phyloP scores from a whole-genome alignment of 2,113 vertebrate species.

The Trematomus loennbergii region DNA sequence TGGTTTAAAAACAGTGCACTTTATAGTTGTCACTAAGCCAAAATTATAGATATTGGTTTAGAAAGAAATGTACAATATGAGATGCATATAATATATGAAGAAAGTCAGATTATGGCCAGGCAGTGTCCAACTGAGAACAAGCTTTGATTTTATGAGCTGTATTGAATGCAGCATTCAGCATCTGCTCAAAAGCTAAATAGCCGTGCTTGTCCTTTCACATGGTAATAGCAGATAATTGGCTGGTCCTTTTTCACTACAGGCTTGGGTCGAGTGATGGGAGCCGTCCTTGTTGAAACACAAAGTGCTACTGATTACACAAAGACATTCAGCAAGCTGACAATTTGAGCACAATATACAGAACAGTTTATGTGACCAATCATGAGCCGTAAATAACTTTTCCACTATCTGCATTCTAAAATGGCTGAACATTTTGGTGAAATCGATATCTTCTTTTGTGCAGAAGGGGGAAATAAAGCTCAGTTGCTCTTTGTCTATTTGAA shows the following conservation, averaged over 20 bases:
- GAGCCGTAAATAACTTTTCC: neutral
- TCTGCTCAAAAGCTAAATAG: conserved; percentile 5
- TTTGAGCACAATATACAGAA: neutral
- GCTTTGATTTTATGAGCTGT: conserved; percentile 32
- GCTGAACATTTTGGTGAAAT: neutral
- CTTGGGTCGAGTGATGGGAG: conserved; percentile 15
- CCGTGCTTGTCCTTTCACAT: conserved; percentile 40
- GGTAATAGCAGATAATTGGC: conserved; percentile 19
- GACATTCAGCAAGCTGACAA: neutral
- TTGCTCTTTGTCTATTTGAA: neutral
- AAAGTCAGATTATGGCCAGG: neutral
- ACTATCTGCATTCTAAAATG: neutral
- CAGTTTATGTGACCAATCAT: neutral
- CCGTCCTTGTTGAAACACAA: conserved; percentile 4
- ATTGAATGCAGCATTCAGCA: conserved; percentile 13
- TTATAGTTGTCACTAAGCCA: neutral
- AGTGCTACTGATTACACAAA: conserved; percentile 17
- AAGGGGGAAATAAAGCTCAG: neutral
- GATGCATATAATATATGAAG: neutral
- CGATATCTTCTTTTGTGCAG: neutral
- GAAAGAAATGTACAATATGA: neutral
- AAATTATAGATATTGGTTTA: neutral
- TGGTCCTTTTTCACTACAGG: conserved; percentile 8
- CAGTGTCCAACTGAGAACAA: neutral
- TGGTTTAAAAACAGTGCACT: neutral